A percentile compares a stretch with the other conserved stretches of the same genome.
These are phyloP conservation scores for Andricus curvator DNA, from an alignment of 2,888 invertebrate genomes.

Conservation along the genomic window DNA sequence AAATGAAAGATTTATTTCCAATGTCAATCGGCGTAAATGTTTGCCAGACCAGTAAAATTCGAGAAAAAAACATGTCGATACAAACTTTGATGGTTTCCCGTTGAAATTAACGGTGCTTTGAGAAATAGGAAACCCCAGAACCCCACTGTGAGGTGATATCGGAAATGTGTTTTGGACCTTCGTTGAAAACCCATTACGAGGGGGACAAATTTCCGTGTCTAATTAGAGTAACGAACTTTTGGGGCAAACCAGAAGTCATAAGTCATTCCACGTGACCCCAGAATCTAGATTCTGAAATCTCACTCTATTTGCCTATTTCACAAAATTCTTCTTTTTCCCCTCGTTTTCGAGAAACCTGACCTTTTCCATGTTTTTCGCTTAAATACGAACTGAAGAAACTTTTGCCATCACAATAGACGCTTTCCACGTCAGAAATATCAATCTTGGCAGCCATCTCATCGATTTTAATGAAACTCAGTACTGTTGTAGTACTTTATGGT, in stretches of 20 bases:
- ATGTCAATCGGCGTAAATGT: not conserved
- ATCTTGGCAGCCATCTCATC: no score
- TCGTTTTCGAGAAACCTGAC: no score
- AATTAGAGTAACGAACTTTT: constrained; percentile 48
- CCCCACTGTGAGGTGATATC: not conserved
- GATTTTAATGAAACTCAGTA: no score
- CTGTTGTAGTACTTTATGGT: no score
- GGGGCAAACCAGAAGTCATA: constrained; percentile 48
- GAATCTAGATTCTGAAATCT: constrained; percentile 52
- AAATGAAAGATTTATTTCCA: not conserved
- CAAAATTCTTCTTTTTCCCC: no score
- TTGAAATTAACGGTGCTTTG: constrained; percentile 45
- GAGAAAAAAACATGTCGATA: not conserved
- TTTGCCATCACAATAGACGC: no score
- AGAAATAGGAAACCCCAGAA: constrained; percentile 41
- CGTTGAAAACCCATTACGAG: constrained; percentile 41
- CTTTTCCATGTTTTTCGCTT: no score
- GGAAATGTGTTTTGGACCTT: constrained; percentile 20
- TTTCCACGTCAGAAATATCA: no score
- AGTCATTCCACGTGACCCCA: constrained; percentile 59
- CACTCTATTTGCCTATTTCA: constrained; percentile 24
- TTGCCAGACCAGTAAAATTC: not conserved
- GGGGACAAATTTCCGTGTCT: constrained; percentile 45
- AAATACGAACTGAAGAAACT: no score
- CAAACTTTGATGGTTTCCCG: not conserved